Evolutionary conservation across 1,140 invertebrate species (phyloP).

Genomic region (Tetragnatha versicolor): DNA sequence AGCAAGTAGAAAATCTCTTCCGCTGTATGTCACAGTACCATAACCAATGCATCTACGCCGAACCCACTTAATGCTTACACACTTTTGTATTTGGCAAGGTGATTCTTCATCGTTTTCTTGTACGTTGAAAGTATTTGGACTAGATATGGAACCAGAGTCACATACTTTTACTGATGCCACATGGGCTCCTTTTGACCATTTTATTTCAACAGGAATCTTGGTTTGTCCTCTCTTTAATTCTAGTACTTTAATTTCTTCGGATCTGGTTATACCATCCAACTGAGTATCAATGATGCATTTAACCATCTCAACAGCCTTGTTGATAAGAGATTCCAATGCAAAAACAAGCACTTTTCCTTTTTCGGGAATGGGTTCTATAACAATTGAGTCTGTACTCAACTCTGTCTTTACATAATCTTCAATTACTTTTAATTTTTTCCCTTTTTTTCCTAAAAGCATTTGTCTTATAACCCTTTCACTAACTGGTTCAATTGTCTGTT

Average conservation of each 20-base stretch:
- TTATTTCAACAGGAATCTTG: slow-evolving; percentile 22
- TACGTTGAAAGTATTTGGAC: background rate
- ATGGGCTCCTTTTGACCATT: slow-evolving; percentile 20
- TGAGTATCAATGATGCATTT: slow-evolving; percentile 13
- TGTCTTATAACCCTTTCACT: slow-evolving; percentile 37
- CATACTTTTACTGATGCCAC: background rate
- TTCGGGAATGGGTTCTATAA: slow-evolving; percentile 28
- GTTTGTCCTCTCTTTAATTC: slow-evolving; percentile 22
- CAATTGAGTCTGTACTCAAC: background rate
- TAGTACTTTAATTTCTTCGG: slow-evolving; percentile 14
- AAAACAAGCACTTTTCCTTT: slow-evolving; percentile 27
- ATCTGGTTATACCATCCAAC: slow-evolving; percentile 22
- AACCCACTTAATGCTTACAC: slow-evolving; percentile 30
- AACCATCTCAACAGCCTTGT: background rate
- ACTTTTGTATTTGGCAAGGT: slow-evolving; percentile 1
- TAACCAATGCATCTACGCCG: slow-evolving; percentile 16
- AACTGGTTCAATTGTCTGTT: slow-evolving; percentile 29
- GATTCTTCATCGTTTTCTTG: slow-evolving; percentile 1
- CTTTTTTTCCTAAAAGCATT: slow-evolving; percentile 34
- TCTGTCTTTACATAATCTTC: slow-evolving; percentile 19
- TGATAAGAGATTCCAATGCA: slow-evolving; percentile 5
- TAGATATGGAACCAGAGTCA: background rate
- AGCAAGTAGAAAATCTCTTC: background rate
- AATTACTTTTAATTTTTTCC: slow-evolving; percentile 31
- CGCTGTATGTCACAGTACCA: background rate